Evolutionary conservation across 64 coral and sea anemone species (phyloP).

Genomic region (Stylophora pistillata): DNA sequence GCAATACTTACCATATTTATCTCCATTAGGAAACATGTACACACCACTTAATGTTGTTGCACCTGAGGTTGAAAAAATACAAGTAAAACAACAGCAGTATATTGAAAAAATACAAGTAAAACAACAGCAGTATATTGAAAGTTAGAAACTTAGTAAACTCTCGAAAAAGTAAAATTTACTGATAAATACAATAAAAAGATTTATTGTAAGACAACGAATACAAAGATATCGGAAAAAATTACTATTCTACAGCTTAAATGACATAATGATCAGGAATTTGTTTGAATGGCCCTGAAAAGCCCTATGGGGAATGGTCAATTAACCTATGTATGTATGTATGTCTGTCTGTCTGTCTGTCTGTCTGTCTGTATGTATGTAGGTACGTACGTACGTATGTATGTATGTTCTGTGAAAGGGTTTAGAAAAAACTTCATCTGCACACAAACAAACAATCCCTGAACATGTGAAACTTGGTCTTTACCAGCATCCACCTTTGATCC

Average conservation of each 20-base stretch:
- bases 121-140: not conserved
- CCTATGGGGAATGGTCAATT: too few species aligned
- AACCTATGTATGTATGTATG: too few species aligned
- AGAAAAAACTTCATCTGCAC: not conserved
- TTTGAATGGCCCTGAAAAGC: too few species aligned
- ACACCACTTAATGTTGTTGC: constrained; percentile 71
- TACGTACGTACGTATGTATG: too few species aligned
- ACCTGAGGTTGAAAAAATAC: constrained; percentile 21
- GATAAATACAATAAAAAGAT: too few species aligned
- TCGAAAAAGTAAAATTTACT: too few species aligned
- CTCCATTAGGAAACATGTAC: constrained; percentile 94
- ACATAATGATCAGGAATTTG: constrained; percentile 16
- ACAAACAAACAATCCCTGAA: constrained; percentile 19
- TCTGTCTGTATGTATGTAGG: too few species aligned
- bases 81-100: not conserved
- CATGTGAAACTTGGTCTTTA: constrained; percentile 32
- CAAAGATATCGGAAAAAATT: not conserved
- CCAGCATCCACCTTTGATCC: constrained; percentile 56
- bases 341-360: too few species aligned
- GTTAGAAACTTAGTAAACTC: not conserved
- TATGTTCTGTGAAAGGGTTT: not conserved
- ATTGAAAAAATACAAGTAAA: not conserved
- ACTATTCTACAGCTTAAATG: not conserved
- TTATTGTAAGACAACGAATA: not conserved
- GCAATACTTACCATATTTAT: constrained; percentile 79